Evolutionary conservation across 1,140 invertebrate genomes (phyloP), one percentile per base, ranked within the genome.

Genomic region (Habropoda laboriosa): DNA sequence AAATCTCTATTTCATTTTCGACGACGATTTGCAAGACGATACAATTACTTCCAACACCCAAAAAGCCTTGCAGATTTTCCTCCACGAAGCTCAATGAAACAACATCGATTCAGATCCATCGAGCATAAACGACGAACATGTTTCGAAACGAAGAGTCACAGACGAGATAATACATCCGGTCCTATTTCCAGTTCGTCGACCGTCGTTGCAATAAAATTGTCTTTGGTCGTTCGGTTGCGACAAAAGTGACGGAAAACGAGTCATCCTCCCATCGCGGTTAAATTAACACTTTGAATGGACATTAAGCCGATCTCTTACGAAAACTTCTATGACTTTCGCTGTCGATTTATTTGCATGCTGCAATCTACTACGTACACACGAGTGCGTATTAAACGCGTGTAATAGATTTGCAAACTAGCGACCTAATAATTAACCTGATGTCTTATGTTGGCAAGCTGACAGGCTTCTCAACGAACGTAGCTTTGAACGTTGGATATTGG

Each of bases 101-200:
- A 21, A 58, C 2, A 0, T 4, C 13, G 16, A 10, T 27, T 27
- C 24, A 13, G 13, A n/a, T n/a, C 21, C 12, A 64, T 61, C 45
- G 40, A n/a, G 27, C n/a, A 21, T 70, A 64, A 30, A 51, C 21
- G 32, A 45, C n/a, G 24, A 18, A 42, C 21, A 10, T 83, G 12
- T 79, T 84, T 82, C 58, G 58, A 74, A 66, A 85, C 4, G 32
- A 16, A 24, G 4, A 10, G 21, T 68, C 21, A 35, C 4, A 27
- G 16, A 24, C 42, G 27, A 30, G 16, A 38, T n/a, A n/a, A n/a
- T 12, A 79, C 21, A 61, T 84, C 68, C 75, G 80, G 63, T 40
- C 53, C n/a, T 38, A 68, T 67, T 82, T 16, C 27, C 21, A 78
- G 64, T 68, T 82, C 57, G 49, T n/a, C n/a, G 70, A 49, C 55